Conservation (phyloP, 2,113 vertebrate genomes). For the Naja naja region DNA sequence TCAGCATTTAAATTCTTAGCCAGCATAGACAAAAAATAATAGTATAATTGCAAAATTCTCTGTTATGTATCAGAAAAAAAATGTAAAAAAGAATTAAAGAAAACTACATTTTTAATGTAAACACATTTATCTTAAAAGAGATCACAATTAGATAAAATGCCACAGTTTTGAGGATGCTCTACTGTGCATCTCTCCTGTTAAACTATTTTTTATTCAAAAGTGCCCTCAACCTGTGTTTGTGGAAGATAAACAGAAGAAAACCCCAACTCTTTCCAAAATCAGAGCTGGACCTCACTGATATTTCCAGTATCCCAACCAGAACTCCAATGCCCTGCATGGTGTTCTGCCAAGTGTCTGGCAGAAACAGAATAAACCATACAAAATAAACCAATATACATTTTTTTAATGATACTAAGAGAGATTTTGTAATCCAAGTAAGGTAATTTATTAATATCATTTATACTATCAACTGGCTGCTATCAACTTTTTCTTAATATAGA, state of each 20-base stretch:
- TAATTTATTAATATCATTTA: constrained; percentile 3
- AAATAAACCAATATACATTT: not conserved
- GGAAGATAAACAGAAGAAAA: not conserved
- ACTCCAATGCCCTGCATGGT: no score
- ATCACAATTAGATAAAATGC: not conserved
- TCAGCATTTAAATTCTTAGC: not conserved
- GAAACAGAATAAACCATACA: not conserved
- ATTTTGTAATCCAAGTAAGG: not conserved
- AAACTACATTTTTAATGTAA: not conserved
- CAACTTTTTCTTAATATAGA: not conserved
- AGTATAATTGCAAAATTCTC: not conserved
- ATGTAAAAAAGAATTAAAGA: not conserved
- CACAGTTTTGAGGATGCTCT: not conserved
- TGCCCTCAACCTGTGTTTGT: not conserved
- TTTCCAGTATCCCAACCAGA: not conserved
- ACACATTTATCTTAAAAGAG: not conserved
- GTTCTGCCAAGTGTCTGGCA: not conserved
- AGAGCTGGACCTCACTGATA: not conserved
- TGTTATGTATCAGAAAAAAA: not conserved
- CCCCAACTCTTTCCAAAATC: not conserved
- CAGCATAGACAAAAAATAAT: not conserved
- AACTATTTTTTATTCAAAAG: not conserved
- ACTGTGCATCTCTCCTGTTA: not conserved
- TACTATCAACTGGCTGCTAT: not conserved
- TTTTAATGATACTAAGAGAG: not conserved